A percentile compares a stretch with the other conserved stretches of the same genome.
phyloP scores from a whole-genome alignment of 2,888 invertebrate species.

The Papilio demoleus region DNA sequence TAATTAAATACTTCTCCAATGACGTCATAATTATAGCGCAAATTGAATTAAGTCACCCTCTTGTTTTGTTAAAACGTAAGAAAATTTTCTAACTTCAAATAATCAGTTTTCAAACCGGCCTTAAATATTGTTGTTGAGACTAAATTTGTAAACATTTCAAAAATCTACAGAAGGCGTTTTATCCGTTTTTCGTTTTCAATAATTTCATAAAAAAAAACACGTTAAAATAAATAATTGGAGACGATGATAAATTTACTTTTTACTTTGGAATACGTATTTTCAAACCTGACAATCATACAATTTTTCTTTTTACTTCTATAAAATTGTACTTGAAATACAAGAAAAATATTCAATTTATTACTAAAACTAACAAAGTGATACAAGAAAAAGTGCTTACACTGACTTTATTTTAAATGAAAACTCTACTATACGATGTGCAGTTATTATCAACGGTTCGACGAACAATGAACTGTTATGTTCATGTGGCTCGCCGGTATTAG shows the following conservation, averaged over 20 bases:
- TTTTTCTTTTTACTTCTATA: too few relatives aligned
- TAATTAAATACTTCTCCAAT: constrained; percentile 83
- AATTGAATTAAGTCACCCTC: constrained; percentile 77
- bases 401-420: constrained; percentile 22
- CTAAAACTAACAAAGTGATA: background rate
- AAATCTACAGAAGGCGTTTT: background rate
- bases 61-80: constrained; percentile 78
- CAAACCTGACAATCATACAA: too few relatives aligned
- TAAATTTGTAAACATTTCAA: background rate
- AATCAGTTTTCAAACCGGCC: constrained; percentile 58
- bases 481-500: constrained; percentile 27
- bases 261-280: too few relatives aligned
- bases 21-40: constrained; percentile 82
- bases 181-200: too few relatives aligned
- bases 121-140: constrained; percentile 14
- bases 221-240: too few relatives aligned
- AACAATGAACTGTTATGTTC: constrained; percentile 25
- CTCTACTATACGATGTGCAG: constrained; percentile 14
- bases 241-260: too few relatives aligned
- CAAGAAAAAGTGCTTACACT: background rate
- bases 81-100: constrained; percentile 68
- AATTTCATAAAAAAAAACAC: too few relatives aligned
- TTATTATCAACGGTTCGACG: constrained; percentile 32
- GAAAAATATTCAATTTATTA: background rate
- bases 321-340: background rate